Evolutionary conservation across 1,140 invertebrate species (phyloP), one percentile per base, ranked within the genome.

Genomic region (Varroa destructor): DNA sequence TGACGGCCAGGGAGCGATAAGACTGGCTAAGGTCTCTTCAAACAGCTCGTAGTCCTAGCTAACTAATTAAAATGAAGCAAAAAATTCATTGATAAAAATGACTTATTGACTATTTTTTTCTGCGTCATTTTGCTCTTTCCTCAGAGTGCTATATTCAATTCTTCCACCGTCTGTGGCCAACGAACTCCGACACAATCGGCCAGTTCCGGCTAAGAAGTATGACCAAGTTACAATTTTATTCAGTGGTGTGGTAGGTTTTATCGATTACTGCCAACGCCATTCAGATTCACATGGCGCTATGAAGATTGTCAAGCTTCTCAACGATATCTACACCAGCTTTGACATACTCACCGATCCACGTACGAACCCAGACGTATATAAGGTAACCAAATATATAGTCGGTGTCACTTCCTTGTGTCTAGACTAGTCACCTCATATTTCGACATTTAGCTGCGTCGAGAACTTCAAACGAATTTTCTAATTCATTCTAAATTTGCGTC

Each of bases 201-300:
- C 91, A 14, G 89, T 94, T 1, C 87, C 88, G 5, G 90, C 91
- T 6, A 88, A 85, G 77, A 85, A 88, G 70, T 94, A 90, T 77
- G 89, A 91, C 77, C 85, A 85, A 56, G 92, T 95, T 1, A 96
- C 93, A 0, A 83, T 97, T 1, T 84, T 96, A 64, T 96, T 96
- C 82, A 93, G 90, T 40, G 93, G 92, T 43, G 92, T 96, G 74
- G 92, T 95, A 54, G 91, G 91, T 51, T 96, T 95, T 78, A 87
- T 88, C 4, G 85, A 88, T 73, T 91, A 91, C 76, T 93, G 90
- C 78, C 88, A 90, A 1, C 83, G 85, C 55, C 87, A 93, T 79
- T 88, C 89, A 0, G 90, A 93, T 79, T 75, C 77, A 8, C 86
- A 88, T 43, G 89, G 90, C 6, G 90, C 90, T 25, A 93, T 93